Percentiles rank a stretch among this genome's conserved stretches.
phyloP scores from a whole-genome alignment of 2,888 invertebrate species.

The Hemistola chrysoprasaria region DNA sequence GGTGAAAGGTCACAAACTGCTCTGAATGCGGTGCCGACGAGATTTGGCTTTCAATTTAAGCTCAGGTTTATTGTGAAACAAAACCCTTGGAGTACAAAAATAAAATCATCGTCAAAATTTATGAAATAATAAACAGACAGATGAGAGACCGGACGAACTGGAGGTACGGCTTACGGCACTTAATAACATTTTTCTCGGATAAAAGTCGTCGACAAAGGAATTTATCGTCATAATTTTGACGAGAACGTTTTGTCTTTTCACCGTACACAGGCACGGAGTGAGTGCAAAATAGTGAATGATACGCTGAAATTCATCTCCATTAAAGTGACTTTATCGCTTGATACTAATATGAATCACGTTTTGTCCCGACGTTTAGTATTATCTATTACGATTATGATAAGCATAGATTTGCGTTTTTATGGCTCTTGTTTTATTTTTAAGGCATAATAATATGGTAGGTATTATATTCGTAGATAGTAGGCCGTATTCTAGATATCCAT shows the following conservation, averaged over 20 bases:
- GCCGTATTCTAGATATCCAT: no score
- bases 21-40: conserved; percentile 10
- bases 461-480: no score
- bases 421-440: no score
- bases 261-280: conserved; percentile 26
- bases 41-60: conserved; percentile 21
- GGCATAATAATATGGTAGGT: no score
- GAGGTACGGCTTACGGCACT: conserved; percentile 32
- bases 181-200: conserved; percentile 42
- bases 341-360: conserved; percentile 58
- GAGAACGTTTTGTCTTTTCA: conserved; percentile 41
- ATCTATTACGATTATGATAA: conserved; percentile 6
- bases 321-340: conserved; percentile 48
- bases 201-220: conserved; percentile 42
- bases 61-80: conserved; percentile 17
- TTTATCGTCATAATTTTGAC: conserved; percentile 49
- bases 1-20: conserved; percentile 13
- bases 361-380: conserved; percentile 10
- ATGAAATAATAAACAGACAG: conserved; percentile 27
- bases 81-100: conserved; percentile 13
- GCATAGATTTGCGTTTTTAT: neutral
- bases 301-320: conserved; percentile 57
- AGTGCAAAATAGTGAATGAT: conserved; percentile 52
- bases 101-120: conserved; percentile 22
- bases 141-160: conserved; percentile 27